These are phyloP conservation scores for Metaphire vulgaris DNA, from an alignment of 1,140 invertebrate species.

Conservation along the genomic window DNA sequence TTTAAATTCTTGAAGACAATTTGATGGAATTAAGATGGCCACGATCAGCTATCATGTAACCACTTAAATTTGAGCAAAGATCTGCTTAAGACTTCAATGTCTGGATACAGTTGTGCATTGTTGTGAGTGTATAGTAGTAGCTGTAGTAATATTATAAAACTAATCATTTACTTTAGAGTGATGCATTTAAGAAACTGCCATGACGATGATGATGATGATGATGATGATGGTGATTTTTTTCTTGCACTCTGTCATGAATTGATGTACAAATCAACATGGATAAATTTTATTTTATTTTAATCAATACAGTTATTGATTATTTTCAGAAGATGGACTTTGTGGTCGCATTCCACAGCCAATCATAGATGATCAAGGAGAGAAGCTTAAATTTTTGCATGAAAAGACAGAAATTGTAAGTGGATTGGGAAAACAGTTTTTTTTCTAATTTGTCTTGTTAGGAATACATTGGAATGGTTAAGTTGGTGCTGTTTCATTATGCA, in stretches of 20 bases:
- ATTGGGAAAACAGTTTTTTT: not conserved
- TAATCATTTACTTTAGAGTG: too few relatives aligned
- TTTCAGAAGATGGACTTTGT: constrained; percentile 56
- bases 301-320: not conserved
- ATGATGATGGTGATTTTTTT: not conserved
- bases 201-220: not conserved
- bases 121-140: too few relatives aligned
- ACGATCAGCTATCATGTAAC: not conserved
- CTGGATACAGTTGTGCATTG: constrained; percentile 10
- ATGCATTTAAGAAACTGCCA: not conserved
- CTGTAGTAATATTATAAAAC: too few relatives aligned
- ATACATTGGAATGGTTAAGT: too few relatives aligned
- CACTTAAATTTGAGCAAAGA: constrained; percentile 6
- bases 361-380: constrained; percentile 74
- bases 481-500: too few relatives aligned
- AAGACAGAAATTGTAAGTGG: constrained; percentile 45
- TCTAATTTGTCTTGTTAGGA: constrained; percentile 62
- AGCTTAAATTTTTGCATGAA: constrained; percentile 69
- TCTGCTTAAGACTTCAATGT: not conserved
- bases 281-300: not conserved
- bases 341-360: constrained; percentile 74
- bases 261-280: not conserved
- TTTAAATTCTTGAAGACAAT: not conserved
- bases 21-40: not conserved
- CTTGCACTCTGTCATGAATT: too few relatives aligned